Percentiles rank a stretch among this genome's conserved stretches.
phyloP scores from a whole-genome alignment of 2,113 vertebrate genomes.

The Hyla sarda region DNA sequence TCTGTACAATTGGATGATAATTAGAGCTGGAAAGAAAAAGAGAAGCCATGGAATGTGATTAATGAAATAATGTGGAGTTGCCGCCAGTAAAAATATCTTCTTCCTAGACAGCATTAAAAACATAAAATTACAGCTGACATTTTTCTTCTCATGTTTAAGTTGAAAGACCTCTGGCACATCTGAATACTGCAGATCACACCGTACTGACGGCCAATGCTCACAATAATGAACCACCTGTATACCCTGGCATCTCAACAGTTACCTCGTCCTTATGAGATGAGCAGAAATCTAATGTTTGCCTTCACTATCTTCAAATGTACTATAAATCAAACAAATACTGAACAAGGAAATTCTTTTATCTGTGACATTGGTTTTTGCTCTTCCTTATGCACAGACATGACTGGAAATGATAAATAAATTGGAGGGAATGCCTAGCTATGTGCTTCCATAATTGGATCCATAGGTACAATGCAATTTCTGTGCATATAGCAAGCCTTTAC shows the following conservation, averaged over 20 bases:
- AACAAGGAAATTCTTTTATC: slow-evolving; percentile 9
- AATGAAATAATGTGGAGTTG: slow-evolving; percentile 63
- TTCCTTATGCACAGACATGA: neutral
- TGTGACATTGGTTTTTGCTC: neutral
- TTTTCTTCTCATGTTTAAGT: slow-evolving; percentile 60
- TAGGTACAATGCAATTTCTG: neutral
- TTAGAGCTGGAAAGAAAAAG: slow-evolving; percentile 58
- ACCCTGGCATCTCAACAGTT: slow-evolving; percentile 7
- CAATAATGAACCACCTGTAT: neutral
- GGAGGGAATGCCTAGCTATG: neutral
- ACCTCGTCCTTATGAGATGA: neutral
- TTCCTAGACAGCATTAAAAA: slow-evolving; percentile 61
- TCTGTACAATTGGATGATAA: slow-evolving; percentile 59
- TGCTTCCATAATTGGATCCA: slow-evolving; percentile 1
- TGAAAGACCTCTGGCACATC: slow-evolving; percentile 2
- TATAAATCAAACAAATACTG: neutral
- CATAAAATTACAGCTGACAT: slow-evolving; percentile 61
- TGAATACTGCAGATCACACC: neutral
- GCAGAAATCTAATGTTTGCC: neutral
- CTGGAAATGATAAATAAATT: neutral
- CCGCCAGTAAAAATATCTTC: slow-evolving; percentile 60
- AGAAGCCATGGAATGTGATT: slow-evolving; percentile 63
- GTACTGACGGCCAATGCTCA: neutral
- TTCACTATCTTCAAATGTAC: neutral
- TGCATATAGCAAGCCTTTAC: neutral